A percentile compares a stretch with the other conserved stretches of the same genome.
Conservation (phyloP, 2,888 invertebrate genomes). For the Dichetophora obliterata region DNA sequence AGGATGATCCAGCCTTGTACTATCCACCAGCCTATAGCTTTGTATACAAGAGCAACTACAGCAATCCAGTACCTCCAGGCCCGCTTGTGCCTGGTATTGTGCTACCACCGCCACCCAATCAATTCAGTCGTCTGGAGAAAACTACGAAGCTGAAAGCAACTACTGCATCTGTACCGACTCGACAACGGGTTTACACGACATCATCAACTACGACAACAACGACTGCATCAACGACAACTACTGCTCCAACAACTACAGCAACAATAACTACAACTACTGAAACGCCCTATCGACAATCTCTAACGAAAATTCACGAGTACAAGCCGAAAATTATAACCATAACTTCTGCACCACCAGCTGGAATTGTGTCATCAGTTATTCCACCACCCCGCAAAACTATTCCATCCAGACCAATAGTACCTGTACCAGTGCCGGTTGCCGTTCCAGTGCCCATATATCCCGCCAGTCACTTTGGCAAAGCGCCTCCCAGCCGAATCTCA, state of each 20-base stretch:
- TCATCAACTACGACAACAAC: constrained; percentile 59
- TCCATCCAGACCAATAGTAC: constrained; percentile 48
- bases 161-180: constrained; percentile 41
- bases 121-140: constrained; percentile 81
- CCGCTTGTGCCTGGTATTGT: constrained; percentile 91
- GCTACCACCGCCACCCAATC: constrained; percentile 88
- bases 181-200: constrained; percentile 44
- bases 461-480: constrained; percentile 53
- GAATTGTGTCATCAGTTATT: constrained; percentile 62
- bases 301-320: constrained; percentile 58
- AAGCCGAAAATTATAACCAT: constrained; percentile 56
- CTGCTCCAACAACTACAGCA: constrained; percentile 43
- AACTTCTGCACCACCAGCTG: constrained; percentile 74
- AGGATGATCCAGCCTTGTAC: constrained; percentile 91
- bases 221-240: constrained; percentile 48
- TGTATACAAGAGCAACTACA: constrained; percentile 84
- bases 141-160: constrained; percentile 59
- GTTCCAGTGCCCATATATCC: constrained; percentile 63
- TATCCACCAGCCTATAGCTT: constrained; percentile 93
- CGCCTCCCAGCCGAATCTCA: constrained; percentile 55
- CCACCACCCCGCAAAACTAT: constrained; percentile 34
- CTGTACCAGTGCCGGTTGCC: constrained; percentile 63
- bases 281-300: constrained; percentile 55
- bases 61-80: constrained; percentile 82
- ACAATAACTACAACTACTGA: constrained; percentile 46